phyloP scores from a whole-genome alignment of 2,797 vertebrate genomes.

The Tinamus major region DNA sequence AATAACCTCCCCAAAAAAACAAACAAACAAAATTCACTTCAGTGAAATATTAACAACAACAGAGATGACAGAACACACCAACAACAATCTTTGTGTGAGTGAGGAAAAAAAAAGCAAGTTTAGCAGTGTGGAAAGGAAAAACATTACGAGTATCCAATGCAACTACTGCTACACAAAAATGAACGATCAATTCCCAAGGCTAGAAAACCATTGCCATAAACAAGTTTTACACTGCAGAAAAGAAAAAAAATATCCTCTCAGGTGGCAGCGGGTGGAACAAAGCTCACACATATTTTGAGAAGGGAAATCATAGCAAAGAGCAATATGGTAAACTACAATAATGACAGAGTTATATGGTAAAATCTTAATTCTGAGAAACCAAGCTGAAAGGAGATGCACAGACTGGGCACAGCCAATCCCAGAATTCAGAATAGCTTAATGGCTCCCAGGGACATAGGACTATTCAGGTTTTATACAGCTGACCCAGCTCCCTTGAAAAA shows the following conservation, averaged over 20 bases:
- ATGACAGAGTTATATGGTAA: neutral
- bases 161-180: neutral
- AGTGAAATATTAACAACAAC: neutral
- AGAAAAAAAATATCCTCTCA: neutral
- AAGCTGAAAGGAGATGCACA: neutral
- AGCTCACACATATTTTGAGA: neutral
- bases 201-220: neutral
- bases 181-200: neutral
- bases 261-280: neutral
- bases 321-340: neutral
- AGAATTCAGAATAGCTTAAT: neutral
- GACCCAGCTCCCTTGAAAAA: neutral
- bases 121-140: neutral
- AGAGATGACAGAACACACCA: neutral
- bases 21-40: neutral
- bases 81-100: neutral
- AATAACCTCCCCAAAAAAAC: neutral
- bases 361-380: constrained; percentile 1
- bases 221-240: neutral
- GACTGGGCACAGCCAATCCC: neutral
- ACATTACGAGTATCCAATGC: neutral
- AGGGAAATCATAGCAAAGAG: neutral
- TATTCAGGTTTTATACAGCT: neutral
- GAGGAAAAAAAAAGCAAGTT: neutral
- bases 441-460: neutral